Conservation (phyloP, 1,140 invertebrate species). For the Aculops lycopersici region DNA sequence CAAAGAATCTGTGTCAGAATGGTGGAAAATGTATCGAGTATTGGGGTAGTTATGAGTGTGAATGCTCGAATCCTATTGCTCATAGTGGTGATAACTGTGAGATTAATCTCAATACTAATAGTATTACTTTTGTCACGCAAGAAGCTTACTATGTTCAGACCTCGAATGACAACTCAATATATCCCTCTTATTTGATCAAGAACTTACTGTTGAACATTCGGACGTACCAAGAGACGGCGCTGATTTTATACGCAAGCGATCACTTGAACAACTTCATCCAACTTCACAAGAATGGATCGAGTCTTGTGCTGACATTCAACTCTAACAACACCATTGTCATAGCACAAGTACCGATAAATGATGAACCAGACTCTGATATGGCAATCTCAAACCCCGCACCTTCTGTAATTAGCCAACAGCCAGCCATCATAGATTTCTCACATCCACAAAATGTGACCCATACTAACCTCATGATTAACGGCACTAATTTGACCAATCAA, state of each 20-base stretch:
- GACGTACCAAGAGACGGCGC: slow-evolving; percentile 37
- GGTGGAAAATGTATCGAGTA: slow-evolving; percentile 56
- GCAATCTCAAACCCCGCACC: slow-evolving; percentile 11
- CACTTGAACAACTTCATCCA: slow-evolving; percentile 75
- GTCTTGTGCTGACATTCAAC: slow-evolving; percentile 50
- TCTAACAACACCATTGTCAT: slow-evolving; percentile 40
- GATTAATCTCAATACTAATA: slow-evolving; percentile 5
- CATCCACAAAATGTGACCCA: background rate
- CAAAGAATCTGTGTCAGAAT: slow-evolving; percentile 67
- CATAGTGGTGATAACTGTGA: slow-evolving; percentile 59
- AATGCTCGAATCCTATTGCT: slow-evolving; percentile 44
- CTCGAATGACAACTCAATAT: slow-evolving; percentile 21
- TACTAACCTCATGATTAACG: background rate
- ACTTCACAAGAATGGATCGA: slow-evolving; percentile 35
- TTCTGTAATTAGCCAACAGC: slow-evolving; percentile 11
- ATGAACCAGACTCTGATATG: slow-evolving; percentile 20
- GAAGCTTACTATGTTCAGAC: slow-evolving; percentile 42
- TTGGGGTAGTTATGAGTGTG: slow-evolving; percentile 61
- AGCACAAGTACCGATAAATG: slow-evolving; percentile 25
- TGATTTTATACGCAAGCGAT: slow-evolving; percentile 64
- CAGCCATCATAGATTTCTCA: slow-evolving; percentile 10
- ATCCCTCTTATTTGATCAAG: slow-evolving; percentile 27
- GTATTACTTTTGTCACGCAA: slow-evolving; percentile 46
- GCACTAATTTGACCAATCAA: background rate
- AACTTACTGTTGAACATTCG: slow-evolving; percentile 50